A percentile compares a stretch with the other conserved stretches of the same genome.
Evolutionary conservation across 1,140 invertebrate species (phyloP).

Genomic region (Caenorhabditis inopinata): DNA sequence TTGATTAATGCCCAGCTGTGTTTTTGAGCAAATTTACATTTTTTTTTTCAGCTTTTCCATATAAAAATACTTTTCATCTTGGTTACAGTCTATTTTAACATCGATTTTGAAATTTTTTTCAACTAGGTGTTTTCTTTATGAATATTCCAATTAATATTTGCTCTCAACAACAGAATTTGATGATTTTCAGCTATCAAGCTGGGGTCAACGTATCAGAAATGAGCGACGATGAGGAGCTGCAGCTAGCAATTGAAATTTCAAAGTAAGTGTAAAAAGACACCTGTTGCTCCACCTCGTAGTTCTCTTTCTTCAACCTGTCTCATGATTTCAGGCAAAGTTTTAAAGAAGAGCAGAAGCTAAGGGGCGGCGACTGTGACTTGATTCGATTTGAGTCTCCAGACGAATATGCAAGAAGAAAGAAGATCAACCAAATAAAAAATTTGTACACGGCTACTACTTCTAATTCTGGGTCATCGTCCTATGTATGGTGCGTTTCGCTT

Average conservation of each 20-base stretch:
- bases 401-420: background rate
- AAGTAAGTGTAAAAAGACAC: slow-evolving; percentile 36
- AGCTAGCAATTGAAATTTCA: slow-evolving; percentile 32
- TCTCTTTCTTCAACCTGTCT: background rate
- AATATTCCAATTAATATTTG: too few species aligned
- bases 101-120: too few species aligned
- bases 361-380: background rate
- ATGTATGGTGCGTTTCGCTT: too few species aligned
- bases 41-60: background rate
- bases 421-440: slow-evolving; percentile 17
- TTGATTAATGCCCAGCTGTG: slow-evolving; percentile 25
- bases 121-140: too few species aligned
- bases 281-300: background rate
- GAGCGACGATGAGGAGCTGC: slow-evolving; percentile 22
- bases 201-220: background rate
- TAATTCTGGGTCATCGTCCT: background rate
- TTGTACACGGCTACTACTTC: background rate
- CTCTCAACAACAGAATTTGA: too few species aligned
- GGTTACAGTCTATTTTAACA: too few species aligned
- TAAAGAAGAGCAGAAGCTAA: slow-evolving; percentile 28
- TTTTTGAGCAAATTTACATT: too few species aligned
- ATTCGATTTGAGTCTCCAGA: slow-evolving; percentile 35
- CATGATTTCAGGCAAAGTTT: slow-evolving; percentile 26
- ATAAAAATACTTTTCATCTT: background rate
- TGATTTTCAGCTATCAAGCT: background rate